Evolutionary conservation across 2,113 vertebrate genomes (phyloP).

Genomic region (Athene cunicularia): DNA sequence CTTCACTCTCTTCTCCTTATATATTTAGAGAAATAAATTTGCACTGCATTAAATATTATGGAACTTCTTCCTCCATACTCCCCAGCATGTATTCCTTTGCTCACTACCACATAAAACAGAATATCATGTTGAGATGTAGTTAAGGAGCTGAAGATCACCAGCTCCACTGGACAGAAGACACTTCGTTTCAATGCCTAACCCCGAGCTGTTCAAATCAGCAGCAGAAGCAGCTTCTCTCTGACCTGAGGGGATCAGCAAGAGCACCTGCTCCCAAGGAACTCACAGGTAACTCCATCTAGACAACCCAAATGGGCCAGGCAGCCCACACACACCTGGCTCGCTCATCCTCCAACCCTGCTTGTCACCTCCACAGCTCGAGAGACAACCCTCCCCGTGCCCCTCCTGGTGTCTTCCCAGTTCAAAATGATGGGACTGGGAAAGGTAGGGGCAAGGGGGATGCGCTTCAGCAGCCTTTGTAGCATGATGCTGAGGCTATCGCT

Average conservation of each 20-base stretch:
- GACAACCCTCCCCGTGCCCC: rapidly evolving
- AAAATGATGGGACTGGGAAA: background rate
- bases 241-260: background rate
- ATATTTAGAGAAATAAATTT: background rate
- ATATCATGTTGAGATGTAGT: rapidly evolving
- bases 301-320: background rate
- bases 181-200: background rate
- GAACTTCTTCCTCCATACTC: background rate
- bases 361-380: background rate
- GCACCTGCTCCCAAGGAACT: rapidly evolving
- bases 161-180: background rate
- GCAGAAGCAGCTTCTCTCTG: background rate
- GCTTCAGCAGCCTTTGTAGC: background rate
- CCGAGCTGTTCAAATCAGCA: background rate
- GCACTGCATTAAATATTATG: background rate
- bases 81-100: background rate
- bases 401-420: background rate
- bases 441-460: rapidly evolving
- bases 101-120: background rate
- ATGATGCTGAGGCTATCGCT: rapidly evolving
- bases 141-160: background rate
- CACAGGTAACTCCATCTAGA: background rate
- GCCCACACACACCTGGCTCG: rapidly evolving
- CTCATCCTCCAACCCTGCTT: rapidly evolving
- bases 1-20: background rate